phyloP scores from a whole-genome alignment of 2,797 vertebrate genomes.

The Catamblyrhynchus diadema region DNA sequence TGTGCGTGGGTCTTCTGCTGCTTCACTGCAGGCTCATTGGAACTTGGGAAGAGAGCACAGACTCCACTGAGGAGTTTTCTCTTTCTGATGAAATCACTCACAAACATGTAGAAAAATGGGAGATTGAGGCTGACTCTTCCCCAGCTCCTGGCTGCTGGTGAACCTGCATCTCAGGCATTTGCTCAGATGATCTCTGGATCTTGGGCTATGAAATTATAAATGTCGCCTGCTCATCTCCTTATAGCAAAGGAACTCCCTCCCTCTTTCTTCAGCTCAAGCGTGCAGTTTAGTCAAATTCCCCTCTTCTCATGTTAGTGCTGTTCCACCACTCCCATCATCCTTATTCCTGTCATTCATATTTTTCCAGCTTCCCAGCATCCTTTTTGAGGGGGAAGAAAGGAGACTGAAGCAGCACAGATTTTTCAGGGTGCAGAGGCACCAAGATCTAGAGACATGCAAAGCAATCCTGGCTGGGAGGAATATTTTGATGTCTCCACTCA shows the following conservation, averaged over 20 bases:
- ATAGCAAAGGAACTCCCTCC: not conserved
- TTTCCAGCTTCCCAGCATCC: not conserved
- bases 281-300: not conserved
- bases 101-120: not conserved
- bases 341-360: not conserved
- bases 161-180: not conserved
- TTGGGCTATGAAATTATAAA: not conserved
- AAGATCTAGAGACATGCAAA: not conserved
- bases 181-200: not conserved
- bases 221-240: not conserved
- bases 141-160: not conserved
- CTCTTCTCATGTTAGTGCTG: not conserved
- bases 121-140: not conserved
- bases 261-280: not conserved
- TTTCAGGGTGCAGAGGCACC: not conserved
- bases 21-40: not conserved
- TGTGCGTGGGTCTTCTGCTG: not conserved
- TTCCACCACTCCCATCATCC: not conserved
- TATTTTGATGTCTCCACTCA: not conserved
- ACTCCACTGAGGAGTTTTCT: not conserved
- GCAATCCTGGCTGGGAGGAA: not conserved
- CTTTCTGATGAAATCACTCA: not conserved
- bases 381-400: not conserved
- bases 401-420: not conserved
- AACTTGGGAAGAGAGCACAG: not conserved